Base-by-base conservation (phyloP, 1,140 invertebrate genomes). In the Trichoplusia ni region DNA sequence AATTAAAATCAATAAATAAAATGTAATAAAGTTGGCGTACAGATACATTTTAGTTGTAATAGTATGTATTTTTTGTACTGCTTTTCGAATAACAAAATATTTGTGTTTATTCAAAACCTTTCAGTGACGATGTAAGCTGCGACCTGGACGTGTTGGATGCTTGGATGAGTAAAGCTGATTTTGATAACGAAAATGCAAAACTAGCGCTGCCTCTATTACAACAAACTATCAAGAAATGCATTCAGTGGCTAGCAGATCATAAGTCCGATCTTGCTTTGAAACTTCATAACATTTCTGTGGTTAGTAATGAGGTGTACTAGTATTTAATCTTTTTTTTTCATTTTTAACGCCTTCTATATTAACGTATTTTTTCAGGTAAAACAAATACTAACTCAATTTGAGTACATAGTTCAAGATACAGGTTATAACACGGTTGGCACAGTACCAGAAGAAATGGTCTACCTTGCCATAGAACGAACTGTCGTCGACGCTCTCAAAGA, bases 311-410 rank as follows among this genome's bases (percentile, higher is more conserved):
- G 14, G n/a, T n/a, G n/a, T n/a, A n/a, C n/a, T n/a, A n/a, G n/a
- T n/a, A n/a, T n/a, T n/a, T n/a, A n/a, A n/a, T n/a, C n/a, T n/a
- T n/a, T n/a, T n/a, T n/a, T 27, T 27, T 4, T 7, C 25, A 27
- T 27, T 3, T 27, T 3, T 21, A n/a, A 0, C 5, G 1, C 1
- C 7, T 9, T 27, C 16, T 5, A 1, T 27, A 3, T 40, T 62
- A 19, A 11, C 33, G 8, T 58, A 62, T 16, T 11, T 33, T 51
- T 79, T 8, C 53, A 91, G 90, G 80, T 89, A 1, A 81, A 79
- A 40, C 87, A 90, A 78, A 84, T 91, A 42, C 29, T 91, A 58
- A 79, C 79, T 14, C 89, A 90, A 38, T 83, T 91, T 37, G 84
- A 84, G 53, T 83, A 85, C 46, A 60, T 79, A 44, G 44, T 53